These are phyloP conservation scores for Lacerta agilis DNA, from an alignment of 2,797 vertebrate species.

Conservation along the genomic window DNA sequence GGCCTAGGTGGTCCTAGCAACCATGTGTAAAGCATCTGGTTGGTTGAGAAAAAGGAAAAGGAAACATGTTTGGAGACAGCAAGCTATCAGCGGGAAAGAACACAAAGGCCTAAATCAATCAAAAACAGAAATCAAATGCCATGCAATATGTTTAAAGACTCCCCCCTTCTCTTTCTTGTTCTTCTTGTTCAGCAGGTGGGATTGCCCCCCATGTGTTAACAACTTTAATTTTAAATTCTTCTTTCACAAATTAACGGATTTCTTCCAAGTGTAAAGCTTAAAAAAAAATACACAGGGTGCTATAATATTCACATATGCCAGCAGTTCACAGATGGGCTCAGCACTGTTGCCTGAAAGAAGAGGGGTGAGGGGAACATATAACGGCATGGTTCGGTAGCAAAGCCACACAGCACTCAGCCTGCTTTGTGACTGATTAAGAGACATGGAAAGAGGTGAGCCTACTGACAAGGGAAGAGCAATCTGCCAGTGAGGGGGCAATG, in stretches of 20 bases:
- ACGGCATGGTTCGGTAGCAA: background rate
- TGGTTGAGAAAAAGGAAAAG: background rate
- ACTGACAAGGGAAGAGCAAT: background rate
- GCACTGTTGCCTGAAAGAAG: background rate
- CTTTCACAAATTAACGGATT: slow-evolving; percentile 57
- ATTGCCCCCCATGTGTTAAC: slow-evolving; percentile 30
- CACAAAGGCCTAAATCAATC: slow-evolving; percentile 13
- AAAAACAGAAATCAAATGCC: slow-evolving; percentile 32
- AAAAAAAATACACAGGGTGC: slow-evolving; percentile 18
- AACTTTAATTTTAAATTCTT: slow-evolving; percentile 36
- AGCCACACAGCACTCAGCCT: slow-evolving; percentile 2
- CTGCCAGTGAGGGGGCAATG: background rate
- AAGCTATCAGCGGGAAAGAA: slow-evolving; percentile 18
- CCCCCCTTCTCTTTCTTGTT: background rate
- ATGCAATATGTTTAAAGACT: background rate
- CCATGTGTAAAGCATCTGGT: background rate
- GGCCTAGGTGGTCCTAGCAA: background rate
- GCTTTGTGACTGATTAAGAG: slow-evolving; percentile 17
- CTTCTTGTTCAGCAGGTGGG: background rate
- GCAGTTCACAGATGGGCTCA: background rate
- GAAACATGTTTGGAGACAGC: slow-evolving; percentile 9
- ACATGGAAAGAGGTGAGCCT: slow-evolving; percentile 32
- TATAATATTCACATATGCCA: slow-evolving; percentile 13
- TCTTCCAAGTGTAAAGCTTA: slow-evolving; percentile 36
- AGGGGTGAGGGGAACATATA: background rate